phyloP scores from a whole-genome alignment of 2,797 vertebrate species.

The Silurus aristotelis region DNA sequence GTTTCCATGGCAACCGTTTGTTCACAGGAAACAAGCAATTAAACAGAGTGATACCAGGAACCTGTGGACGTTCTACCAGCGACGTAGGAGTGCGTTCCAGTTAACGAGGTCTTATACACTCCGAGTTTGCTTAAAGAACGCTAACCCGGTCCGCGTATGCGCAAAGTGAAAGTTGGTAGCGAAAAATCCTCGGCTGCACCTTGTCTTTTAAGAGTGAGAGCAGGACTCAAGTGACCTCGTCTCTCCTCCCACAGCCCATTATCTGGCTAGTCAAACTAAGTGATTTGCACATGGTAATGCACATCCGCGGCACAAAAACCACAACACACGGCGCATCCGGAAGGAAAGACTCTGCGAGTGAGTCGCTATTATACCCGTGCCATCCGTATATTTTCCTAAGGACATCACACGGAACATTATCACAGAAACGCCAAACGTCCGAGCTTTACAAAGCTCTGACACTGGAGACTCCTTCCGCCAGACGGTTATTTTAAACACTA shows the following conservation, averaged over 20 bases:
- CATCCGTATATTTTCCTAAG: not conserved
- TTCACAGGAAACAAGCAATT: not conserved
- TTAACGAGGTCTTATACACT: too few relatives aligned
- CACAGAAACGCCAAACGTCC: not conserved
- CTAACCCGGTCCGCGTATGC: too few relatives aligned
- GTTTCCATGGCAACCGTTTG: not conserved
- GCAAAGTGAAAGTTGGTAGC: too few relatives aligned
- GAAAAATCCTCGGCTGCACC: not conserved
- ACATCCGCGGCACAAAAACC: not conserved
- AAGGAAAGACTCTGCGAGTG: not conserved
- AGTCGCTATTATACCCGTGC: not conserved
- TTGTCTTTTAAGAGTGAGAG: not conserved
- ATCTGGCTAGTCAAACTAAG: conserved; percentile 13
- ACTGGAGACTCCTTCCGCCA: not conserved
- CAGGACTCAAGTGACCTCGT: not conserved
- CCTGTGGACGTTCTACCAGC: not conserved
- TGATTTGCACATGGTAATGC: conserved; percentile 20
- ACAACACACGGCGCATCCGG: not conserved
- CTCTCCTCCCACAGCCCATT: not conserved
- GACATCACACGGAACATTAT: not conserved
- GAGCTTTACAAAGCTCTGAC: not conserved
- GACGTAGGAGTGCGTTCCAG: too few relatives aligned
- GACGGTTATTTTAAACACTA: too few relatives aligned
- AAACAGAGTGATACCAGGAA: too few relatives aligned
- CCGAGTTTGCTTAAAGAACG: too few relatives aligned